Percentiles rank a stretch among this genome's conserved stretches.
Conservation (phyloP, 2,113 vertebrate species). For the Bostrychus sinensis region DNA sequence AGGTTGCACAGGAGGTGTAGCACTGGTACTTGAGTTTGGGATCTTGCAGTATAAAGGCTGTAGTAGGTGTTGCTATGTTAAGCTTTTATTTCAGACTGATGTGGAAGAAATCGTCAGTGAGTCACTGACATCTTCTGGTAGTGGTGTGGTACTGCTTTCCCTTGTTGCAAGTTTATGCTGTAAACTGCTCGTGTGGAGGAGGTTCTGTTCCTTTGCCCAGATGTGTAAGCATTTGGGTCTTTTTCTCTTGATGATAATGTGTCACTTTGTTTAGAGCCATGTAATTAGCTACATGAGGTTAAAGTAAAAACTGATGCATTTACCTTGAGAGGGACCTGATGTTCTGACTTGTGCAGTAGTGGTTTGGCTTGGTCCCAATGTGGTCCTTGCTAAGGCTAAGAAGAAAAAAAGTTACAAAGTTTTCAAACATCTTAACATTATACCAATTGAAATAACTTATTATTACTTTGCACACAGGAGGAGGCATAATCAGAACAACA, state of each 20-base stretch:
- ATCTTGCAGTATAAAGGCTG: background rate
- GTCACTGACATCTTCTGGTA: background rate
- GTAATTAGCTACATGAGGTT: too few species aligned
- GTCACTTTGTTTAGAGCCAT: too few species aligned
- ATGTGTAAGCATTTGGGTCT: background rate
- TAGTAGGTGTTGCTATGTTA: background rate
- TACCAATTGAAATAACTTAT: background rate
- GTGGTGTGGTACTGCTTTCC: background rate
- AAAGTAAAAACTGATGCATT: background rate
- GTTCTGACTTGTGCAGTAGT: background rate
- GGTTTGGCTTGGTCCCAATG: background rate
- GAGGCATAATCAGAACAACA: conserved; percentile 50
- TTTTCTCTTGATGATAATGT: background rate
- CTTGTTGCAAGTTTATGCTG: background rate
- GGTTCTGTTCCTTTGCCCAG: background rate
- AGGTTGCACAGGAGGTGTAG: background rate
- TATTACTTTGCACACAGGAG: conserved; percentile 26
- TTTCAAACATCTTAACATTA: background rate
- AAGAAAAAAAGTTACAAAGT: background rate
- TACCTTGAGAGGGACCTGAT: background rate
- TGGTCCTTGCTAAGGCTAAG: background rate
- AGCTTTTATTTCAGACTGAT: background rate
- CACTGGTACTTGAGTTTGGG: background rate
- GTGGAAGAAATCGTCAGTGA: background rate
- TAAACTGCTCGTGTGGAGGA: background rate